Conservation (phyloP, 30 jellyfish, hydroid and myxozoan genomes). For the Mastigias papua region DNA sequence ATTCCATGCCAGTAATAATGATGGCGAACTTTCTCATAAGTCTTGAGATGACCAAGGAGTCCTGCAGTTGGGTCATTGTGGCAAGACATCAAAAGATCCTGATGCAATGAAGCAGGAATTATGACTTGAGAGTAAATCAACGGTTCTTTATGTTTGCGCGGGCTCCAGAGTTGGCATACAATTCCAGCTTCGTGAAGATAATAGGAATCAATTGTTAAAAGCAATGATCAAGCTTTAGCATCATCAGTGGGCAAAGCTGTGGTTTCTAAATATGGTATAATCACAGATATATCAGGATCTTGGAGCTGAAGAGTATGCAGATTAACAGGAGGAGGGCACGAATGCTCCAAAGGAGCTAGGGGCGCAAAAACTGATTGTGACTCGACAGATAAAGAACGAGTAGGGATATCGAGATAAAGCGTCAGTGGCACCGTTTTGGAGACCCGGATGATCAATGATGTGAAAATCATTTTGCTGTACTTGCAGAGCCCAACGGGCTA, state of each 20-base stretch:
- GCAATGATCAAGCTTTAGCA: constrained; percentile 29
- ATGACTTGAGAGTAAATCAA: constrained; percentile 37
- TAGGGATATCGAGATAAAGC: constrained; percentile 14
- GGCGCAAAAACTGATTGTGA: not conserved
- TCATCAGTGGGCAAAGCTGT: constrained; percentile 5
- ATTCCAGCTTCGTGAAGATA: constrained; percentile 45
- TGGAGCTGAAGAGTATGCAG: constrained; percentile 19
- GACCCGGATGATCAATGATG: constrained; percentile 48
- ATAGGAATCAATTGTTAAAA: constrained; percentile 29
- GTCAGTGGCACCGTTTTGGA: constrained; percentile 17
- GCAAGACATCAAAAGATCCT: constrained; percentile 42
- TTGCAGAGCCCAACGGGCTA: constrained; percentile 23
- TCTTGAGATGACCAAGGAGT: too few relatives aligned
- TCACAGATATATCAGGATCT: constrained; percentile 7
- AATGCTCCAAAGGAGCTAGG: constrained; percentile 4
- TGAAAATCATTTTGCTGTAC: constrained; percentile 32
- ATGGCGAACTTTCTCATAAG: constrained; percentile 55
- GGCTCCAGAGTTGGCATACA: constrained; percentile 56
- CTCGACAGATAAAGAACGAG: not conserved
- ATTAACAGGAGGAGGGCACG: constrained; percentile 3
- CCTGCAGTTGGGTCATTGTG: constrained; percentile 49
- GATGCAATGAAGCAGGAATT: constrained; percentile 44
- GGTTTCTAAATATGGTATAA: constrained; percentile 16
- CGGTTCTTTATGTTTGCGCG: constrained; percentile 27
- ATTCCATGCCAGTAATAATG: constrained; percentile 58